Base-by-base conservation (phyloP, 1,140 invertebrate genomes). In the Ptiloglossa arizonensis region DNA sequence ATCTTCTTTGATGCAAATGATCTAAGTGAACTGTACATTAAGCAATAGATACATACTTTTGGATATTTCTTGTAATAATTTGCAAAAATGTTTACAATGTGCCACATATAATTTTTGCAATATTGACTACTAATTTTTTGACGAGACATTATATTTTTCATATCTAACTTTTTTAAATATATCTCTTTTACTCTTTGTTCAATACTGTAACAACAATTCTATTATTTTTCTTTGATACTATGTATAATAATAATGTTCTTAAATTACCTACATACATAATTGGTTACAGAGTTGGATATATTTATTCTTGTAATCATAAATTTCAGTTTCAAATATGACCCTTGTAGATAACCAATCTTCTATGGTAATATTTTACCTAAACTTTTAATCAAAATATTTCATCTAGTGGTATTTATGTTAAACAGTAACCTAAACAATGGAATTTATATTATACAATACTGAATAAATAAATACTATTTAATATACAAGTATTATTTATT, bases 291-390 rank as follows among this genome's bases (percentile, higher is more conserved):
- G 29, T 48, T 50, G 46, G 2, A 1, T 41, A 52, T 48, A 52
- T 52, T 60, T n/a, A 1, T 27, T 74, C 11, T 32, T 22, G 15
- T 50, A 62, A 60, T 13, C 60, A 44, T 29, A 35, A n/a, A 71
- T 54, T 54, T 17, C 29, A 72, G 38, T 50, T 82, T 41, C 50
- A 41, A 67, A 5, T 44, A 32, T 24, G 57, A 57, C 24, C 2
- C 19, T 54, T 62, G 35, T 54, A 57, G 22, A 62, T 77, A n/a
- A 41, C 56, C 62, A 83, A 48, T 78, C 50, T 72, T 82, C 27
- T 77, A 64, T 67, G 24, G n/a, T 24, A 44, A 59, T 71, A 9
- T 60, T 70, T 62, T 13, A 46, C 6, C 5, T 67, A 70, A 66
- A 9, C 64, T 70, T 46, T 3, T 66, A 15, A 62, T 70, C 52